These are phyloP conservation scores for Thaumetopoea pityocampa DNA, from an alignment of 1,140 invertebrate species.

Conservation along the genomic window DNA sequence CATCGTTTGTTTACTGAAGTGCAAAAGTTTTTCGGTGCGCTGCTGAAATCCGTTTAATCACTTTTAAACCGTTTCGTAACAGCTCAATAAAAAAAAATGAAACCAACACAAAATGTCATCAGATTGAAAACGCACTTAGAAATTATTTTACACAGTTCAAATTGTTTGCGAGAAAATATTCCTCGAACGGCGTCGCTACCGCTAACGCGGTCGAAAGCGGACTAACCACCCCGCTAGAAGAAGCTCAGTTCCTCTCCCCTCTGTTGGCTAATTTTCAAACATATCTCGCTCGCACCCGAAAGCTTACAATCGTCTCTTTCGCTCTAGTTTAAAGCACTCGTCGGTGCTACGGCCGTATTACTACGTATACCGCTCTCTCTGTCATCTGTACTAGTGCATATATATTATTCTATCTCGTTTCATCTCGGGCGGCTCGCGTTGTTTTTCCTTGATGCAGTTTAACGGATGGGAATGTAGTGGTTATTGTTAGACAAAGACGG, in stretches of 20 bases:
- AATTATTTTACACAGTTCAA: constrained; percentile 63
- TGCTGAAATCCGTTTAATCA: constrained; percentile 23
- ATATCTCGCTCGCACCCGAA: constrained; percentile 51
- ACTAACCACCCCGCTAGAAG: constrained; percentile 74
- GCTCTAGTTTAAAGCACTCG: constrained; percentile 48
- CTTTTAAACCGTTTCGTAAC: constrained; percentile 8
- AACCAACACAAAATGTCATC: constrained; percentile 31
- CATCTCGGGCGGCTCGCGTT: constrained; percentile 69
- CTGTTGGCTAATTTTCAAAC: constrained; percentile 68
- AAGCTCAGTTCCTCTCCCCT: constrained; percentile 70
- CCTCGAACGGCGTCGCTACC: constrained; percentile 43
- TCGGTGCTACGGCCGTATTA: constrained; percentile 45
- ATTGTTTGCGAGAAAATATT: constrained; percentile 38
- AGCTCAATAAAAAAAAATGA: constrained; percentile 31
- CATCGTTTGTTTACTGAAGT: constrained; percentile 28
- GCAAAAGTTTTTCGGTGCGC: constrained; percentile 15
- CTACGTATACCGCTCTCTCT: constrained; percentile 67
- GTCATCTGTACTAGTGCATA: constrained; percentile 73
- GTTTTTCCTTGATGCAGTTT: constrained; percentile 75
- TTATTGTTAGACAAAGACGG: constrained; percentile 75
- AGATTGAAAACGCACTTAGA: constrained; percentile 46
- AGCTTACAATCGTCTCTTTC: constrained; percentile 55
- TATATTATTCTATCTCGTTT: constrained; percentile 75
- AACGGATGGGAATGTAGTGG: constrained; percentile 71
- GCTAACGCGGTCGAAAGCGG: constrained; percentile 62